phyloP scores from a whole-genome alignment of 2,113 vertebrate species.

The Felis chaus region DNA sequence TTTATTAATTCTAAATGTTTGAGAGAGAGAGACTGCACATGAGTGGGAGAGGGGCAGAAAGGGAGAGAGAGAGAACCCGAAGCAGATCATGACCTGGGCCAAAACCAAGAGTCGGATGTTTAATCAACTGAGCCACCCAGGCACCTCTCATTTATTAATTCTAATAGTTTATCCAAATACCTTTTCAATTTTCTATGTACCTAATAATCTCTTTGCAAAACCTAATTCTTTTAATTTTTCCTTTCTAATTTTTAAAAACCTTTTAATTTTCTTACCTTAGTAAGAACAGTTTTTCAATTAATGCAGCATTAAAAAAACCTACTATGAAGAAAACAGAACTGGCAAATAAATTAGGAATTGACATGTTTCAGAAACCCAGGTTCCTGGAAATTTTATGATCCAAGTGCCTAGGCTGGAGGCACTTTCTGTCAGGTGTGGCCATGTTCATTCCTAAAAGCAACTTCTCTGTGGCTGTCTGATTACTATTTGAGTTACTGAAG shows the following conservation, averaged over 20 bases:
- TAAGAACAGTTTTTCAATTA: not conserved
- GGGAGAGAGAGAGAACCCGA: too few species aligned
- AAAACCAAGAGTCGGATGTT: too few species aligned
- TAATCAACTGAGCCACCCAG: too few species aligned
- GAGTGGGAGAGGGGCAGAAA: too few species aligned
- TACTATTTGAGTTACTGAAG: not conserved
- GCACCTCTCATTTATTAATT: not conserved
- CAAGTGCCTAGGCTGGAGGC: not conserved
- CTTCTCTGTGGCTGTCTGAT: not conserved
- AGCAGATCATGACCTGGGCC: too few species aligned
- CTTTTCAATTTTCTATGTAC: not conserved
- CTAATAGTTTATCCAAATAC: slow-evolving; percentile 7
- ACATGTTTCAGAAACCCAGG: not conserved
- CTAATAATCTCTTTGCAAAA: not conserved
- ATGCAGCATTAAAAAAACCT: not conserved
- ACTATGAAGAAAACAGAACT: not conserved
- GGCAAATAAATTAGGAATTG: slow-evolving; percentile 20
- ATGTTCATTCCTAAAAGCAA: not conserved
- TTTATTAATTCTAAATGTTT: not conserved
- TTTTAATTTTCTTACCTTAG: slow-evolving; percentile 6
- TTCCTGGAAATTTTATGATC: not conserved
- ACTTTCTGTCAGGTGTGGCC: not conserved
- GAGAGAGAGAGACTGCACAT: too few species aligned
- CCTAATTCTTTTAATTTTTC: not conserved
- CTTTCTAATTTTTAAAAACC: not conserved